Evolutionary conservation across 2,888 invertebrate species (phyloP).

Genomic region (Caenorhabditis becei): DNA sequence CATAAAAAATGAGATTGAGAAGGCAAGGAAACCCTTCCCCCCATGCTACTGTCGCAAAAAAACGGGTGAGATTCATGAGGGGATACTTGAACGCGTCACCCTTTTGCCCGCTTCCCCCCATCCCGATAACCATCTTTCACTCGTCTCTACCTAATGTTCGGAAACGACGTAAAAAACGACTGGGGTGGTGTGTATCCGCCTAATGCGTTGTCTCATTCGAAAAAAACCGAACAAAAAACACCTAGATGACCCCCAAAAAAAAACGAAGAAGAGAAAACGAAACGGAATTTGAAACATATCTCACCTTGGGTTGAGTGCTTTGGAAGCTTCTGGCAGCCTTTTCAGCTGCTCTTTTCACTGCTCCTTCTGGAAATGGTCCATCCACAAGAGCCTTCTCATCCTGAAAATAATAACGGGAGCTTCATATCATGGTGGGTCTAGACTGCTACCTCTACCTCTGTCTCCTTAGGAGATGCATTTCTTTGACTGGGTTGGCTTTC

Average conservation of each 20-base stretch:
- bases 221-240: constrained; percentile 2
- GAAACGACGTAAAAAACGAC: constrained; percentile 27
- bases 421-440: constrained; percentile 7
- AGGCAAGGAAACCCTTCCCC: constrained; percentile 23
- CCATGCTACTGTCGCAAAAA: constrained; percentile 27
- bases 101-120: constrained; percentile 19
- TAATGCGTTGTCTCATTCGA: neutral
- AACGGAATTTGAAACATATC: constrained; percentile 18
- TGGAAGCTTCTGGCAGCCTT: constrained; percentile 80
- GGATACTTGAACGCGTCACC: constrained; percentile 44
- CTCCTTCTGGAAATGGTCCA: constrained; percentile 79
- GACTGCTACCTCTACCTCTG: constrained; percentile 57
- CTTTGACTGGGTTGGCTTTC: constrained; percentile 61
- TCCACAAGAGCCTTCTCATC: constrained; percentile 67
- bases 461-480: constrained; percentile 62
- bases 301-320: constrained; percentile 81
- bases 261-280: neutral
- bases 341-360: constrained; percentile 80
- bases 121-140: constrained; percentile 48
- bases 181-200: constrained; percentile 4
- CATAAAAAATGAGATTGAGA: constrained; percentile 54
- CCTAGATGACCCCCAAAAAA: constrained; percentile 29
- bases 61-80: constrained; percentile 5
- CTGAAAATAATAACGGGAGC: constrained; percentile 14
- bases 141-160: constrained; percentile 19